A percentile compares a stretch with the other conserved stretches of the same genome.
Conservation (phyloP, 2,113 vertebrate genomes). For the Pogonocichla stellata region DNA sequence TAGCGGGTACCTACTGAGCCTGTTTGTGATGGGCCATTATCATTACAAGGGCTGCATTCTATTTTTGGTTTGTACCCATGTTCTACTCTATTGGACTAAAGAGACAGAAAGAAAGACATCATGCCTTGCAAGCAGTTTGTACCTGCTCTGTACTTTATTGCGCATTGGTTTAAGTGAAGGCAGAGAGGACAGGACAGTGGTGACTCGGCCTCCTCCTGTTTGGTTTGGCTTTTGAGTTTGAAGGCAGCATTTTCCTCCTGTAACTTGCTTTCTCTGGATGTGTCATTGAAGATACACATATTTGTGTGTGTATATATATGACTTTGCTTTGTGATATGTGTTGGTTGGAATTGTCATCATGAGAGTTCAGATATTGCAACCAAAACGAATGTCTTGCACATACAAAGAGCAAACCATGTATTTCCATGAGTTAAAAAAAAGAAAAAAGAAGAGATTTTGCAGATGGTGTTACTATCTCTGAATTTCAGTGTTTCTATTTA, state of each 20-base stretch:
- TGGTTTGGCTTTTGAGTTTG: background rate
- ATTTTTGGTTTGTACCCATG: background rate
- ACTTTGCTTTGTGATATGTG: background rate
- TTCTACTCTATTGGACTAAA: background rate
- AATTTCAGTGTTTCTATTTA: background rate
- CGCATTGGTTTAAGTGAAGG: background rate
- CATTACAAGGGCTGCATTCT: background rate
- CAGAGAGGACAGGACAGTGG: background rate
- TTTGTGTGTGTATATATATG: background rate
- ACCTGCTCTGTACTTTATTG: background rate
- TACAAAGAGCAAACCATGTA: background rate
- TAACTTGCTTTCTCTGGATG: background rate
- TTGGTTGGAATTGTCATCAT: slow-evolving; percentile 11
- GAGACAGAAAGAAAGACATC: background rate
- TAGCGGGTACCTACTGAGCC: background rate
- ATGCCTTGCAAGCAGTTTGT: background rate
- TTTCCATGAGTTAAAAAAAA: background rate
- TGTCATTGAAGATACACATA: background rate
- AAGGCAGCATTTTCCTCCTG: background rate
- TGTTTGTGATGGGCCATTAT: background rate
- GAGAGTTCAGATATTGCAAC: background rate
- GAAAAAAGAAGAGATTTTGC: background rate
- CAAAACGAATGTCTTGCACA: background rate
- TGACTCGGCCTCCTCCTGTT: background rate
- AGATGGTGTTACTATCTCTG: background rate